These are phyloP conservation scores for Tetraneura akinire DNA, from an alignment of 1,140 invertebrate species.

Conservation along the genomic window DNA sequence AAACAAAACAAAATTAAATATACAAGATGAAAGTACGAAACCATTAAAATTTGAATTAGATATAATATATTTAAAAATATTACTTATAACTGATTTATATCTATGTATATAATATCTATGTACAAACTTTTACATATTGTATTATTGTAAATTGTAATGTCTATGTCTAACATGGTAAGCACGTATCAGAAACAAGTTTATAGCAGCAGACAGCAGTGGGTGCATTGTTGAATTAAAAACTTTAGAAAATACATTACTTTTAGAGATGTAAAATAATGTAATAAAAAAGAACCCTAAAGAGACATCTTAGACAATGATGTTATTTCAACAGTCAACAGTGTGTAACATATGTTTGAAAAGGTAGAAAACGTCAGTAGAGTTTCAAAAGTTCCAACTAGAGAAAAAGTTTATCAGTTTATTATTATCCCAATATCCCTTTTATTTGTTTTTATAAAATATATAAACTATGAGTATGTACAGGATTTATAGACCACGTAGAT, in stretches of 20 bases:
- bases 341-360: neutral
- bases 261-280: neutral
- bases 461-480: neutral
- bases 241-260: slow-evolving; percentile 11
- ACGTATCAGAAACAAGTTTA: neutral
- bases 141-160: no score
- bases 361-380: neutral
- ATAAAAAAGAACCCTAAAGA: neutral
- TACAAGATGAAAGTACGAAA: no score
- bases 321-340: neutral
- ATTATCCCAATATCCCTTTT: neutral
- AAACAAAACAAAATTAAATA: no score
- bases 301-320: slow-evolving; percentile 8
- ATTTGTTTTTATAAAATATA: neutral
- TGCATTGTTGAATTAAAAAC: slow-evolving; percentile 9
- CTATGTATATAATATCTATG: no score
- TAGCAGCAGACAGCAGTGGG: neutral
- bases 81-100: no score
- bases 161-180: neutral
- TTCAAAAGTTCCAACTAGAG: neutral
- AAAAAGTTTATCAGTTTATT: slow-evolving; percentile 30
- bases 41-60: no score
- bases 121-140: neutral
- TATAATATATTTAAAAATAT: no score
- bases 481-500: neutral